Evolutionary conservation across 2,888 invertebrate genomes (phyloP), one percentile per base, ranked within the genome.

Genomic region (Rutpela maculata): DNA sequence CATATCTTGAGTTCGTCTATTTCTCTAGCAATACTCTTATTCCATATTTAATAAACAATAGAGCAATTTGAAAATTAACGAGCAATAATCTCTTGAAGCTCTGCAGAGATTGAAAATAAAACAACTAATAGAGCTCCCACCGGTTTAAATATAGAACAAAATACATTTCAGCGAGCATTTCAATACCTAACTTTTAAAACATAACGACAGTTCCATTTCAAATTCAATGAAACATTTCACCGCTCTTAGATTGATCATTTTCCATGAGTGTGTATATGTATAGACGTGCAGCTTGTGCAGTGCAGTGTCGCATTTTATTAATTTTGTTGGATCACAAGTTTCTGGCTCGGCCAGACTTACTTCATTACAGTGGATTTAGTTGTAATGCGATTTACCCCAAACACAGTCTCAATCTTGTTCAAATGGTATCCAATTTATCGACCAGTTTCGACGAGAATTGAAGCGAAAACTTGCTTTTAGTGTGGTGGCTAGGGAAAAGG

Each of bases 381-480:
- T 18, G 56, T 68, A 70, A 70, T 70, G 43, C 70, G 70, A 70
- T 70, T 70, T 59, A 22, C 57, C 22, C n/a, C 55, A 68, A 57
- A 59, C 70, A 60, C 19, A 70, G 57, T 22, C 57, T 55, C 26
- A 68, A 57, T 68, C 35, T 31, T 56, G 68, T 68, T 68, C 35
- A 9, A 17, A 68, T 31, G 17, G 1, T 38, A 43, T 59, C 11
- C 50, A 59, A 22, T 12, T 19, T 19, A 59, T 19, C 7, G 19
- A 19, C 12, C 9, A 59, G 22, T 22, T 19, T 19, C 10, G 19
- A 19, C 19, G 6, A 22, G n/a, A 50, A 50, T n/a, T 17, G 50
- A 50, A n/a, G 50, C 15, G n/a, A 50, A 50, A n/a, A n/a, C 50
- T n/a, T 50, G 6, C 50, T 15, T 50, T 50, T n/a, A 15, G 1